These are phyloP conservation scores for Triplophysa bombifrons DNA, from an alignment of 2,797 vertebrate species.

Conservation along the genomic window DNA sequence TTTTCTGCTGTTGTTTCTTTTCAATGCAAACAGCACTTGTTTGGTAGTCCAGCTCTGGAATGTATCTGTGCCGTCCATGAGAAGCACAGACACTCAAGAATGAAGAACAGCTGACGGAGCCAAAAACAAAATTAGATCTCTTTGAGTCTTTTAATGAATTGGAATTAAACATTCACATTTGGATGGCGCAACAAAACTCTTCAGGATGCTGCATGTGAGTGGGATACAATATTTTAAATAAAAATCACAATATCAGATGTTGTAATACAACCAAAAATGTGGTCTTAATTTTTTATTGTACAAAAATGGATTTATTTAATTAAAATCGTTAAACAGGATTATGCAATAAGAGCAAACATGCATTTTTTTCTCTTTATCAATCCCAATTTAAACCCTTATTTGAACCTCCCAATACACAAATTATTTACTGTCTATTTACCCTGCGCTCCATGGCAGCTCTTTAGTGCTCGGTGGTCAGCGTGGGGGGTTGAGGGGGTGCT, in stretches of 20 bases:
- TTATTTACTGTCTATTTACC: conserved; percentile 79
- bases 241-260: background rate
- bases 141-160: conserved; percentile 80
- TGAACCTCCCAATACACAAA: conserved; percentile 72
- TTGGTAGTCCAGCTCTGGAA: conserved; percentile 80
- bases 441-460: conserved; percentile 46
- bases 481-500: conserved; percentile 67
- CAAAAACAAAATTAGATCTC: conserved; percentile 77
- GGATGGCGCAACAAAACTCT: conserved; percentile 65
- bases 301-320: too few relatives aligned
- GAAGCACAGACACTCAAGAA: conserved; percentile 76
- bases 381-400: conserved; percentile 53
- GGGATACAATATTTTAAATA: background rate
- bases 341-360: background rate
- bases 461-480: conserved; percentile 61
- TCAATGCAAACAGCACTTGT: conserved; percentile 77
- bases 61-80: conserved; percentile 73
- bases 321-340: too few relatives aligned
- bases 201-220: background rate
- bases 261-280: background rate
- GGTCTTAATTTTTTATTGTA: too few relatives aligned
- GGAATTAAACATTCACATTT: conserved; percentile 76
- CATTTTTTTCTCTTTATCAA: conserved; percentile 47
- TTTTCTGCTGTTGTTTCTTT: conserved; percentile 69
- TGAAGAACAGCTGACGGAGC: conserved; percentile 74